Conservation (phyloP, 2,888 invertebrate species). For the Tiphia femorata region DNA sequence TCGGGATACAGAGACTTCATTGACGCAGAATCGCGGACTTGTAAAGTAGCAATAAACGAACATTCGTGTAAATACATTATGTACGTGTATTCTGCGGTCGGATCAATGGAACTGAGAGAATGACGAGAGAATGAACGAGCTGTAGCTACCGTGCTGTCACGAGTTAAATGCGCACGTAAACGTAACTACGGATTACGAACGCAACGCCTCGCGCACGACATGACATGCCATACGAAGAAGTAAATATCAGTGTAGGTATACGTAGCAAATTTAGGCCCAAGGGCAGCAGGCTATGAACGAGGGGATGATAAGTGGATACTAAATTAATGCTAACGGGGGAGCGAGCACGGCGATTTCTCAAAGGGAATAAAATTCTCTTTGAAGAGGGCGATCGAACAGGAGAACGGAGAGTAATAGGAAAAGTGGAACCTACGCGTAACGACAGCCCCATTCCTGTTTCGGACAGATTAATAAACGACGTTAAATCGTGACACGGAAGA, state of each 20-base stretch:
- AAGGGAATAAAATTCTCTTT: too few species aligned
- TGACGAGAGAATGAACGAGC: constrained; percentile 8
- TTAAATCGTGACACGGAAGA: too few species aligned
- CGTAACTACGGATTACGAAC: too few species aligned
- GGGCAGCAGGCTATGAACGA: constrained; percentile 28
- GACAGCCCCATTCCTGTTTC: constrained; percentile 39
- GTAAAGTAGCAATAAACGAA: constrained; percentile 64
- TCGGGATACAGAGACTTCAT: too few species aligned
- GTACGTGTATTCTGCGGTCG: constrained; percentile 11
- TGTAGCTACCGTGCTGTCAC: too few species aligned
- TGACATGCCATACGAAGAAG: too few species aligned
- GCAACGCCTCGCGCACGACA: too few species aligned
- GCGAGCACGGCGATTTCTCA: too few species aligned
- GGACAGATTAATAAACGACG: constrained; percentile 41
- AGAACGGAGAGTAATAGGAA: constrained; percentile 3
- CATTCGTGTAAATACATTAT: constrained; percentile 52
- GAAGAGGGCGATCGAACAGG: constrained; percentile 22
- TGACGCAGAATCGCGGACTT: too few species aligned
- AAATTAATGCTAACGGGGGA: too few species aligned
- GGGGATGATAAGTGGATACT: too few species aligned
- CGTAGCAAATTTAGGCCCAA: constrained; percentile 60
- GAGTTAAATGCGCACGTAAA: too few species aligned
- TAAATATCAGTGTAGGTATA: constrained; percentile 67
- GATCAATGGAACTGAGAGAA: constrained; percentile 28
- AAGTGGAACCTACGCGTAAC: constrained; percentile 8